Base-by-base conservation (phyloP, 2,113 vertebrate species). In the Martes martes region DNA sequence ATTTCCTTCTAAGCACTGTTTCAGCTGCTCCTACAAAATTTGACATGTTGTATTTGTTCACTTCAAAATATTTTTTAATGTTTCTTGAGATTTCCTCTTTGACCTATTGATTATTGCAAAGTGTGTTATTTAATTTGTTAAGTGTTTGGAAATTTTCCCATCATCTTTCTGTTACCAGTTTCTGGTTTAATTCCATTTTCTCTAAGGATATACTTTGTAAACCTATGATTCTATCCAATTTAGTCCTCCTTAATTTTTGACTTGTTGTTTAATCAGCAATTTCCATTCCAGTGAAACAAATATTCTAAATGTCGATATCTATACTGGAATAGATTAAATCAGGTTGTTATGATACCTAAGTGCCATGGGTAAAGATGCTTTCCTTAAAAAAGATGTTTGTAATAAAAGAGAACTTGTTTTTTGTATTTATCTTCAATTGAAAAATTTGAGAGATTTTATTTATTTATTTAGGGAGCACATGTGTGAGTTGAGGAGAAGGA, bases 171-270 rank as follows among this genome's bases (percentile, higher is more conserved):
- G 39, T 14, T 85, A 85, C 13, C 69, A 4, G 7, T 76, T 93
- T 87, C 76, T 89, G 76, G 8, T 42, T 93, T 78, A 86, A 95
- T 76, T 52, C 39, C 24, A n/a, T 81, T 93, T 61, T 81, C 3
- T 69, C 15, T 78, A 57, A 91, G 86, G 73, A 90, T 47, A 26
- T 9, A 69, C 7, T 85, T 73, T 57, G 21, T 28, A 57, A 65
- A 85, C 74, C 11, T 95, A 81, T 6, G 11, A n/a, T 85, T 85
- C 73, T 89, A 26, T 96, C 87, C 78, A 84, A 63, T 89, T 92
- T 63, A 89, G n/a, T 42, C 61, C 24, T 63, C 28, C 36, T 96
- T 89, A 87, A 65, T 76, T 89, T 95, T 83, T 82, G 7, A 90
- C 11, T 91, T 89, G n/a, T 84, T 15, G 39, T 31, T 80, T 86